These are phyloP conservation scores for Microplitis deprimator DNA, from an alignment of 2,888 invertebrate species.

Conservation along the genomic window DNA sequence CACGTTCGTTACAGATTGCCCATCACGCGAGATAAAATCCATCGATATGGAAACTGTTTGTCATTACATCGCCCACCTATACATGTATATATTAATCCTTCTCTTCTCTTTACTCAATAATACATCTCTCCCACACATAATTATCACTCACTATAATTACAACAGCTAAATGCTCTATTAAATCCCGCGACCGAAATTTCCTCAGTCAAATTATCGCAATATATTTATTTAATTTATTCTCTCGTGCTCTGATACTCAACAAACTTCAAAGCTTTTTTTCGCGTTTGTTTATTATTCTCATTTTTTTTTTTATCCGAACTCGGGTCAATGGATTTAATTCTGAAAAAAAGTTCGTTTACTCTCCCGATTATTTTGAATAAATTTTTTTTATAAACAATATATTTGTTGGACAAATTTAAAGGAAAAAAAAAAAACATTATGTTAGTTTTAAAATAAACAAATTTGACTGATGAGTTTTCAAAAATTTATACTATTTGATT, in stretches of 20 bases:
- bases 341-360: background rate
- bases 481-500: too few relatives aligned
- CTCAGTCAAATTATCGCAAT: background rate
- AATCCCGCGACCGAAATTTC: background rate
- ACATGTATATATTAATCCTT: background rate
- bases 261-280: background rate
- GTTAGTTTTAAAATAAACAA: background rate
- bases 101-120: background rate
- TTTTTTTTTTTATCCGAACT: background rate
- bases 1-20: slow-evolving; percentile 34
- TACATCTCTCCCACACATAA: background rate
- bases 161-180: background rate
- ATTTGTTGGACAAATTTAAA: background rate
- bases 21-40: slow-evolving; percentile 30
- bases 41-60: slow-evolving; percentile 26
- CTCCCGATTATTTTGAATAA: background rate
- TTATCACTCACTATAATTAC: slow-evolving; percentile 4
- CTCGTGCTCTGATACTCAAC: background rate
- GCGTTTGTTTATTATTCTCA: background rate
- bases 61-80: slow-evolving; percentile 13
- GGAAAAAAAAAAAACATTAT: background rate
- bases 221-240: background rate
- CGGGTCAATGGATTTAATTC: background rate
- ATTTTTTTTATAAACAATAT: background rate
- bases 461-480: background rate